Evolutionary conservation across 1,140 invertebrate genomes (phyloP), one percentile per base, ranked within the genome.

Genomic region (Ceratoteleas bidentatus): DNA sequence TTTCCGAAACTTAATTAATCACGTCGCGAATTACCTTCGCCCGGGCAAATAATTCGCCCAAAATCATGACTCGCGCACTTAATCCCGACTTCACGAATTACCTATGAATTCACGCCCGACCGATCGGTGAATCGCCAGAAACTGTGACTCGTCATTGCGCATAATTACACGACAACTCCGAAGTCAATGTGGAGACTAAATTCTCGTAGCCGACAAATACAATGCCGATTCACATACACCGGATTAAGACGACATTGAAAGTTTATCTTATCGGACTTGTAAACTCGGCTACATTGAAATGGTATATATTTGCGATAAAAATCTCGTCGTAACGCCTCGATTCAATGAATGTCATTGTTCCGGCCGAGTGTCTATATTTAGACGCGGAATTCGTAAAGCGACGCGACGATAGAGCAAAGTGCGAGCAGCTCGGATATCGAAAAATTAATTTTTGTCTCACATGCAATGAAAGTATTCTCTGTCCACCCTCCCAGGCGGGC

Each of bases 201-300:
- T 38, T 13, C 43, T 65, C 24, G 24, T 65, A 53, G 38, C 36
- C 43, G n/a, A 13, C 7, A 14, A 34, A 45, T 38, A 38, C 10
- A 56, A 66, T 66, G 33, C 56, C 52, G 34, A 66, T 66, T 53
- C 34, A 10, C 52, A 34, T 45, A 47, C 15, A 32, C 6, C 13
- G 43, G 64, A 66, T 66, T 66, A 56, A 47, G 40, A 56, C 24
- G 52, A 56, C 52, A 66, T 45, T 66, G 52, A 45, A 38, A 15
- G 52, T 56, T 66, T 66, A 66, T 66, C 64, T 66, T 56, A 66
- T 66, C 64, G 15, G 14, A 6, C 8, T 15, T 45, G 40, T 45
- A 45, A 45, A 56, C 64, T n/a, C 11, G 16, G 10, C n/a, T 15
- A 45, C 50, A 34, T 54, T 14, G 16, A 24, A 56, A 66, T 33